phyloP scores from a whole-genome alignment of 2,113 vertebrate genomes.

The Apodemus speciosus region DNA sequence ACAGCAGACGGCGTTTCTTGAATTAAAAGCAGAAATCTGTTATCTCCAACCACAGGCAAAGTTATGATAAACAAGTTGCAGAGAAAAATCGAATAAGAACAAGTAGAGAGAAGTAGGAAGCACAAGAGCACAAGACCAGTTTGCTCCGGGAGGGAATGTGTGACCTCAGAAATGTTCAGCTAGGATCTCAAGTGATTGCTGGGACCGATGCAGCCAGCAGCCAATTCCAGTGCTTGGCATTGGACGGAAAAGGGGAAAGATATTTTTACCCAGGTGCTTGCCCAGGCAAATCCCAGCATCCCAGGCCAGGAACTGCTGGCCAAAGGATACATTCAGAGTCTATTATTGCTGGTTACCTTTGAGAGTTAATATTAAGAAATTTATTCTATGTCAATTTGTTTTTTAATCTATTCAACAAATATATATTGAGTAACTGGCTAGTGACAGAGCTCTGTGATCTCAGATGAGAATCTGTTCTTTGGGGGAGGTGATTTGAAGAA shows the following conservation, averaged over 20 bases:
- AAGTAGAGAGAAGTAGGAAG: neutral
- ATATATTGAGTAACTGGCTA: neutral
- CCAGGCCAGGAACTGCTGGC: neutral
- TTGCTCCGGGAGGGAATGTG: conserved; percentile 25
- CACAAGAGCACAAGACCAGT: neutral
- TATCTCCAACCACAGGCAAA: conserved; percentile 72
- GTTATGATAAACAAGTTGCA: conserved; percentile 78
- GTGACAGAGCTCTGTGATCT: neutral
- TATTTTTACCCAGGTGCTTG: neutral
- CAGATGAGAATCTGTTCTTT: neutral
- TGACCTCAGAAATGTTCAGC: conserved; percentile 43
- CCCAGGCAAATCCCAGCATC: neutral
- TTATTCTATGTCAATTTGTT: neutral
- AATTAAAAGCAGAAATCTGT: conserved; percentile 80
- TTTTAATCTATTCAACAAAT: neutral
- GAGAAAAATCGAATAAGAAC: conserved; percentile 62
- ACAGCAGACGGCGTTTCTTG: conserved; percentile 68
- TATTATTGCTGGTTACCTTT: neutral
- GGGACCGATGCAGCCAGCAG: neutral
- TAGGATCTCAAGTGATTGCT: conserved; percentile 22
- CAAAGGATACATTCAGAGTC: neutral
- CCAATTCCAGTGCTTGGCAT: neutral
- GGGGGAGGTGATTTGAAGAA: neutral
- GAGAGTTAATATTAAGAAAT: neutral
- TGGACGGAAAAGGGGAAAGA: neutral